These are phyloP conservation scores for Lingula anatina DNA, from an alignment of 2,888 invertebrate genomes.

Conservation along the genomic window DNA sequence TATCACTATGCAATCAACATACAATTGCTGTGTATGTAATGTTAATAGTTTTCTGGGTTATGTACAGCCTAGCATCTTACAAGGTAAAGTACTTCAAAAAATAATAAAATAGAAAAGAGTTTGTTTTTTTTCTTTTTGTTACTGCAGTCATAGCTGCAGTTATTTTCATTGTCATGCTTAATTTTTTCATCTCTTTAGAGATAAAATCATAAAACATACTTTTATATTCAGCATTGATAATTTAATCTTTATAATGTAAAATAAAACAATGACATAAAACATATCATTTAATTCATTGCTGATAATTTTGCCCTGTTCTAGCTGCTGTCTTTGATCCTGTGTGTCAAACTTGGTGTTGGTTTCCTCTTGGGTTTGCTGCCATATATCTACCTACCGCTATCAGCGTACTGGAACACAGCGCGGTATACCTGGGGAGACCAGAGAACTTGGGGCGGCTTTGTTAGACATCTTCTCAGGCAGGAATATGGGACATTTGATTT, in stretches of 20 bases:
- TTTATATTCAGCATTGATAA: no score
- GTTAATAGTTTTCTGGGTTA: constrained; percentile 31
- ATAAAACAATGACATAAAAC: no score
- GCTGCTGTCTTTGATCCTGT: constrained; percentile 7
- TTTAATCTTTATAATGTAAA: no score
- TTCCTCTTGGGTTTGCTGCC: constrained; percentile 33
- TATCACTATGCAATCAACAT: constrained; percentile 46
- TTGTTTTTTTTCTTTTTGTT: not conserved
- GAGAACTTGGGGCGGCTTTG: constrained; percentile 30
- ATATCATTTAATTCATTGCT: no score
- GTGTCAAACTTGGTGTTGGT: constrained; percentile 11
- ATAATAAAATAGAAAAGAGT: no score
- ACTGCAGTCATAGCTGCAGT: no score
- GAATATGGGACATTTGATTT: constrained; percentile 48
- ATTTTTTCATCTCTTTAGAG: no score
- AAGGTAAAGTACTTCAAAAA: not conserved
- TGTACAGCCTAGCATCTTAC: constrained; percentile 14
- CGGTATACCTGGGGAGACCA: constrained; percentile 51
- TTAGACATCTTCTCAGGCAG: constrained; percentile 35
- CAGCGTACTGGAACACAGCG: constrained; percentile 23
- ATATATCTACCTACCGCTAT: constrained; percentile 43
- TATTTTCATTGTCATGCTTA: no score
- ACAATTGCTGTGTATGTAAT: constrained; percentile 39
- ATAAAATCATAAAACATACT: no score
- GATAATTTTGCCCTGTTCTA: constrained; percentile 4